Evolutionary conservation across 2,888 invertebrate species (phyloP).

Genomic region (Cerastis leucographa): DNA sequence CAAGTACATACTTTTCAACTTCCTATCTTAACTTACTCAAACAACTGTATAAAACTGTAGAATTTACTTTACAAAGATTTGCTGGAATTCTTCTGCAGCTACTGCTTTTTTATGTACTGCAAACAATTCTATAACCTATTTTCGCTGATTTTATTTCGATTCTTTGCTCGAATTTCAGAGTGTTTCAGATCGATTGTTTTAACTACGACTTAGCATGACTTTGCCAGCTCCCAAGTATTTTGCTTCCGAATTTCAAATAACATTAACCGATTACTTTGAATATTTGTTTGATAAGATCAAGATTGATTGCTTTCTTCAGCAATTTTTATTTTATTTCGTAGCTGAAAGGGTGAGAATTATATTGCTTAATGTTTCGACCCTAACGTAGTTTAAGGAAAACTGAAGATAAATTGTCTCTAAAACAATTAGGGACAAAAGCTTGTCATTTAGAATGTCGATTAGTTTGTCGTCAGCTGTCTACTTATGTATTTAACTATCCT

Average conservation of each 20-base stretch:
- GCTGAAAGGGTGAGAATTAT: neutral
- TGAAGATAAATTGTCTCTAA: constrained; percentile 21
- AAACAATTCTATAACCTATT: constrained; percentile 26
- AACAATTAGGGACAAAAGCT: constrained; percentile 30
- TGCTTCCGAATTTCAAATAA: constrained; percentile 33
- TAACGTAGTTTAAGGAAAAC: constrained; percentile 10
- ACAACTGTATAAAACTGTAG: constrained; percentile 15
- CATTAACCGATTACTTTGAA: constrained; percentile 48
- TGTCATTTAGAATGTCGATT: constrained; percentile 30
- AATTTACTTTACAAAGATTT: constrained; percentile 26
- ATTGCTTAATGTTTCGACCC: constrained; percentile 13
- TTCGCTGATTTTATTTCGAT: too few species aligned
- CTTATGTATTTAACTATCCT: constrained; percentile 13
- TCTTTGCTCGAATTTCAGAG: constrained; percentile 1
- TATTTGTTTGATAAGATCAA: constrained; percentile 49
- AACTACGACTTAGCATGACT: constrained; percentile 59
- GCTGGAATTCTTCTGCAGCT: constrained; percentile 11
- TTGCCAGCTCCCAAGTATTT: constrained; percentile 20
- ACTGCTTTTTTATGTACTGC: constrained; percentile 22
- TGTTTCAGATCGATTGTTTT: constrained; percentile 45
- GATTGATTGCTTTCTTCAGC: constrained; percentile 40
- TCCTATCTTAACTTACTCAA: neutral
- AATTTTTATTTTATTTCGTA: constrained; percentile 22
- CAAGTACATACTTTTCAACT: neutral
- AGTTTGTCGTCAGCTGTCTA: constrained; percentile 31